Evolutionary conservation across 2,113 vertebrate species (phyloP), one percentile per base, ranked within the genome.

Genomic region (Archilochus colubris): DNA sequence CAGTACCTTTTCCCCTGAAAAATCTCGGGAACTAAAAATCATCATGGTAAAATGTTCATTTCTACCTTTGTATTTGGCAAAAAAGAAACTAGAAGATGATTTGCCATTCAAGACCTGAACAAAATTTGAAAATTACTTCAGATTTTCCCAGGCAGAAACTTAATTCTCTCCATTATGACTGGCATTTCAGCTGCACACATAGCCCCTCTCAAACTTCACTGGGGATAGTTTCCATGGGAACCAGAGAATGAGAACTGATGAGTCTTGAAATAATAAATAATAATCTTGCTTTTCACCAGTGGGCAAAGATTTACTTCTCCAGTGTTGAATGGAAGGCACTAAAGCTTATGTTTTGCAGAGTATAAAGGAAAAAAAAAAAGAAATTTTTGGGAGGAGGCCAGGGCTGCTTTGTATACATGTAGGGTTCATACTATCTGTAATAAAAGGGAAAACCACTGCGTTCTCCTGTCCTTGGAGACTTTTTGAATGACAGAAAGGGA

Each of bases 171-270:
- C 75, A 63, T 93, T 96, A 96, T 72, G 89, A 79, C 70, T 59
- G 8, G 72, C 50, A 95, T 97, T 96, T 97, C 82, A 91, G 55
- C 95, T 92, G 87, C 53, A 12, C 57, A 79, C 87, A 77, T 61
- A 95, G 81, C 91, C 87, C 91, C 62, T 94, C 90, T 97, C 81
- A 84, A 96, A 95, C 87, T 96, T 95, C 96, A 95, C 86, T 92
- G 61, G 86, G 91, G 69, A 95, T 72, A 48, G 96, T 98, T 98
- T 97, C 97, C 96, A 97, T 97, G 95, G 97, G 84, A 97, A 98
- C 97, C 53, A 70, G 91, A 94, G 95, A 97, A 96, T 94, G 54
- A 94, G 94, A 68, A 95, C 81, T 96, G 94, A 96, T 97, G 89
- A 96, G 80, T 95, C 93, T 96, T 95, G 78, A 96, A 97, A 94